phyloP scores from a whole-genome alignment of 2,888 invertebrate genomes.

The Lagria hirta region DNA sequence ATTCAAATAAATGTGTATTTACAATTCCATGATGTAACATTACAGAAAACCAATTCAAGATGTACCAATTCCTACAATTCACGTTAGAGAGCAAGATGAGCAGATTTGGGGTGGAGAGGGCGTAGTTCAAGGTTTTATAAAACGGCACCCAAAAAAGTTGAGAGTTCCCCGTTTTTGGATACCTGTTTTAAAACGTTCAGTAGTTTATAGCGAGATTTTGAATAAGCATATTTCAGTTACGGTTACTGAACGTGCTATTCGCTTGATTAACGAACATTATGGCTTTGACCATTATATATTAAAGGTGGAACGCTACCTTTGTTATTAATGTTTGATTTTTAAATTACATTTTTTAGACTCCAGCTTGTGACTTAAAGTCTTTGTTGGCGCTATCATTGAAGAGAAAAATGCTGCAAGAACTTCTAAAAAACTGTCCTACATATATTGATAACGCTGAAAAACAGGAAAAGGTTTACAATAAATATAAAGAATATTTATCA shows the following conservation, averaged over 20 bases:
- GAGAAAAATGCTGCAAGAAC: constrained; percentile 75
- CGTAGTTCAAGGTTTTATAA: constrained; percentile 83
- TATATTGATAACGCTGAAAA: constrained; percentile 67
- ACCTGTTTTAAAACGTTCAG: constrained; percentile 75
- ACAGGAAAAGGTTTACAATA: constrained; percentile 70
- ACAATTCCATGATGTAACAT: constrained; percentile 8
- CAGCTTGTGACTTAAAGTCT: constrained; percentile 88
- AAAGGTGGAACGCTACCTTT: too few relatives aligned
- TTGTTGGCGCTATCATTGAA: constrained; percentile 83
- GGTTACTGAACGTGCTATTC: constrained; percentile 81
- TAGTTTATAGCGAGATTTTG: constrained; percentile 88
- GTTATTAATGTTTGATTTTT: too few relatives aligned
- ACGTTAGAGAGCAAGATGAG: constrained; percentile 75
- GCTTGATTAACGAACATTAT: constrained; percentile 82
- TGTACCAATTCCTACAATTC: constrained; percentile 71
- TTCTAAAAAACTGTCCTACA: constrained; percentile 67
- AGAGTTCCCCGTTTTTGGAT: constrained; percentile 87
- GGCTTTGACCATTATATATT: constrained; percentile 96
- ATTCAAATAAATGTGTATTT: constrained; percentile 15
- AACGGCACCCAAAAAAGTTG: constrained; percentile 60
- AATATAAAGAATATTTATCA: constrained; percentile 79
- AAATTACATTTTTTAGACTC: constrained; percentile 63
- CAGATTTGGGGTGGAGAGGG: constrained; percentile 98
- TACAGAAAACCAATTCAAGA: constrained; percentile 70
- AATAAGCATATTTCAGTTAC: constrained; percentile 79